Percentiles rank a stretch among this genome's conserved stretches.
Evolutionary conservation across 2,797 vertebrate genomes (phyloP).

Genomic region (Triplophysa yarkandensis): DNA sequence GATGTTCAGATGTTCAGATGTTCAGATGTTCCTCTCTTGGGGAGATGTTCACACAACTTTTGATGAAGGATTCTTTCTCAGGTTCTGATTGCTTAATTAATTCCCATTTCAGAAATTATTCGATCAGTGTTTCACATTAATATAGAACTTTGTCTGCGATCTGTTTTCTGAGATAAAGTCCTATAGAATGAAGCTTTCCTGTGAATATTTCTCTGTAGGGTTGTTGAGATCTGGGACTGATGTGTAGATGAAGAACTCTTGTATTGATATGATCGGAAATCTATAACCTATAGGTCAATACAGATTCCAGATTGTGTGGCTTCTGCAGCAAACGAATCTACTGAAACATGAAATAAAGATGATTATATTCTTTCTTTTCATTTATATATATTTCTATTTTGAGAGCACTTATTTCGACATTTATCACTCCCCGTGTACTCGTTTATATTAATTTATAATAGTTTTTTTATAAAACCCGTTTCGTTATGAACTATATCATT

Average conservation of each 20-base stretch:
- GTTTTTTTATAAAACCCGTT: too few species aligned
- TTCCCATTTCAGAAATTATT: not conserved
- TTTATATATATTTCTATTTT: not conserved
- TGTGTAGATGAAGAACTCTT: conserved; percentile 25
- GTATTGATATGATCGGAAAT: conserved; percentile 62
- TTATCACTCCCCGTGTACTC: not conserved
- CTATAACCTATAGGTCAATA: conserved; percentile 58
- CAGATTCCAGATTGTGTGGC: conserved; percentile 49
- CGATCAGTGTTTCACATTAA: too few species aligned
- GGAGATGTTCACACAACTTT: not conserved
- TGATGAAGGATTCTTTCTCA: conserved; percentile 4
- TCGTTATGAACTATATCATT: too few species aligned
- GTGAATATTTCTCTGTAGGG: not conserved
- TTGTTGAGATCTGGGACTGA: conserved; percentile 1
- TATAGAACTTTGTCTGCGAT: not conserved
- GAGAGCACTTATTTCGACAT: not conserved
- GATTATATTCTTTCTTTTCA: not conserved
- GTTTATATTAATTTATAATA: not conserved
- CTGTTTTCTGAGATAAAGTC: not conserved
- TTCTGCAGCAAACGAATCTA: conserved; percentile 33
- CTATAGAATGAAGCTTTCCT: not conserved
- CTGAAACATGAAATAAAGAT: conserved; percentile 44
- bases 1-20: not conserved
- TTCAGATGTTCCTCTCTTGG: not conserved
- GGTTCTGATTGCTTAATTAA: not conserved